Percentiles rank a stretch among this genome's conserved stretches.
phyloP scores from a whole-genome alignment of 2,888 invertebrate species.

The Lasioglossum leucozonium region DNA sequence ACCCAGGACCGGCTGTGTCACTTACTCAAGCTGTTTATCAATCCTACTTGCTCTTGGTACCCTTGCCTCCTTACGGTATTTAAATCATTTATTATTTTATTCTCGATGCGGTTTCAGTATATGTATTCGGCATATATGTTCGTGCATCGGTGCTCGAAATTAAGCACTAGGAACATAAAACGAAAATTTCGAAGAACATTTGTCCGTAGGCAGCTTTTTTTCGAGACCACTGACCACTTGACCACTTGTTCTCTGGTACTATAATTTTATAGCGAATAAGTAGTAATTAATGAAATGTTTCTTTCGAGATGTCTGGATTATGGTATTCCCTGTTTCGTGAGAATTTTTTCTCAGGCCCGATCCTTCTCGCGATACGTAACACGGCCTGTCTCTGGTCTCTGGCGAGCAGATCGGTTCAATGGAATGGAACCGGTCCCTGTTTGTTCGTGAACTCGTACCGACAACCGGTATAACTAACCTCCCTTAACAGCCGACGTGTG shows the following conservation, averaged over 20 bases:
- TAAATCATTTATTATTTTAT: background rate
- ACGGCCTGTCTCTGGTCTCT: constrained; percentile 49
- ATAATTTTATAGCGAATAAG: too few species aligned
- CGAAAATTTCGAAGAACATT: too few species aligned
- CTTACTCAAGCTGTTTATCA: constrained; percentile 1
- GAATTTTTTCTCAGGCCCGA: constrained; percentile 57
- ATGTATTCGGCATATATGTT: too few species aligned
- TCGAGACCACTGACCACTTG: too few species aligned
- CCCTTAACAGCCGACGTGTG: constrained; percentile 72
- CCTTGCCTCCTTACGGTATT: background rate
- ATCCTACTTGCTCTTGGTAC: constrained; percentile 2
- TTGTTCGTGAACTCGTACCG: constrained; percentile 71
- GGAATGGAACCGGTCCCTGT: constrained; percentile 76
- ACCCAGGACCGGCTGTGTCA: background rate
- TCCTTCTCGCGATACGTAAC: constrained; percentile 60
- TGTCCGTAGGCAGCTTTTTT: too few species aligned
- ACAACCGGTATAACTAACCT: constrained; percentile 81
- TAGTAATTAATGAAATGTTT: too few species aligned
- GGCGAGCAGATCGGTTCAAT: constrained; percentile 70
- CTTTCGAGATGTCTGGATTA: background rate
- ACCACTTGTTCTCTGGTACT: too few species aligned
- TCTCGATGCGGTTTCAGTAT: background rate
- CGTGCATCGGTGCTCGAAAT: too few species aligned
- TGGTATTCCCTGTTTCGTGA: background rate
- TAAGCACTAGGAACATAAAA: too few species aligned